A percentile compares a stretch with the other conserved stretches of the same genome.
phyloP scores from a whole-genome alignment of 2,797 vertebrate genomes.

The Mallotus villosus region DNA sequence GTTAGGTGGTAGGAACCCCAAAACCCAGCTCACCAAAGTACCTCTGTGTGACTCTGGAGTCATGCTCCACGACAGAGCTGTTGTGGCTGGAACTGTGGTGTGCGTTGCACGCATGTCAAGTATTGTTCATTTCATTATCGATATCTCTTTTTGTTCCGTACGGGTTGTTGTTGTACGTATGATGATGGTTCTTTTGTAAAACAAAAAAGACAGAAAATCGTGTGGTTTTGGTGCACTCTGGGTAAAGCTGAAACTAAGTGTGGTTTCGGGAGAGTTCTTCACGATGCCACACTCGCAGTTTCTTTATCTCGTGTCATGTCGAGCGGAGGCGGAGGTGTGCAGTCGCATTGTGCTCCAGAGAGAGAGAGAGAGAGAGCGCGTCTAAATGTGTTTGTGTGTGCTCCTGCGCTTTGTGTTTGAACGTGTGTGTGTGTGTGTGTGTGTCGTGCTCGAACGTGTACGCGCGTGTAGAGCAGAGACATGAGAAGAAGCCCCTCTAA shows the following conservation, averaged over 20 bases:
- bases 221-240: conserved; percentile 77
- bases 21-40: conserved; percentile 42
- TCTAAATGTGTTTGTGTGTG: no score
- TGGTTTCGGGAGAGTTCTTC: conserved; percentile 62
- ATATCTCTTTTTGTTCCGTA: no score
- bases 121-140: no score
- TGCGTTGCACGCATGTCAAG: background rate
- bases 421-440: background rate
- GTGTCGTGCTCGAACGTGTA: background rate
- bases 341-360: background rate
- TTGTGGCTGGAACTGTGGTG: no score
- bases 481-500: no score
- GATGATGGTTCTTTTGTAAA: background rate
- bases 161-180: background rate
- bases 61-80: background rate
- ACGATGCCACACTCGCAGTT: background rate
- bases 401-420: background rate
- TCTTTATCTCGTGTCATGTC: background rate
- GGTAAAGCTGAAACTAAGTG: conserved; percentile 81
- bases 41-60: background rate
- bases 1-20: conserved; percentile 42
- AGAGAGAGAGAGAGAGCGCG: background rate
- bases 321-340: background rate
- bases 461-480: no score
- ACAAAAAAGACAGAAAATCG: conserved; percentile 22